Percentiles rank a stretch among this genome's conserved stretches.
Evolutionary conservation across 2,797 vertebrate species (phyloP).

Genomic region (Acanthurus tractus): DNA sequence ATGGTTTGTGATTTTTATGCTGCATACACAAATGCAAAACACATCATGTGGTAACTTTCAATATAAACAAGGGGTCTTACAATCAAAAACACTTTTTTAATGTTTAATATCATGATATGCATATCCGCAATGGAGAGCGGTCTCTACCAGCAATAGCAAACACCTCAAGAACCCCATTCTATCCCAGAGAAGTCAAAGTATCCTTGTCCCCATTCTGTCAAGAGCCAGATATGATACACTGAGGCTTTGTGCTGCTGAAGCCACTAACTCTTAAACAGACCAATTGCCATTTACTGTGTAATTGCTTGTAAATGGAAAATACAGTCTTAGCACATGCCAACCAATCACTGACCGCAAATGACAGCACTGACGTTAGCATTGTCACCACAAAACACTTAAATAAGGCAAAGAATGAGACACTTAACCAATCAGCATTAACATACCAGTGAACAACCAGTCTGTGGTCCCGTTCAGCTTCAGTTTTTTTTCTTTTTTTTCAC

Average conservation of each 20-base stretch:
- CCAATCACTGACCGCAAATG: slow-evolving; percentile 32
- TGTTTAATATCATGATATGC: neutral
- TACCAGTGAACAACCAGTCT: slow-evolving; percentile 32
- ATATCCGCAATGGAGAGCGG: neutral
- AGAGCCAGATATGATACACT: slow-evolving; percentile 29
- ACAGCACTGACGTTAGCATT: slow-evolving; percentile 28
- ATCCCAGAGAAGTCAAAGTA: slow-evolving; percentile 39
- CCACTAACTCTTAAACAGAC: slow-evolving; percentile 25
- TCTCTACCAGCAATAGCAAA: slow-evolving; percentile 6
- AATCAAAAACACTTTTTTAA: neutral
- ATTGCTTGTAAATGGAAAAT: slow-evolving; percentile 52
- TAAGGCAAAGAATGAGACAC: slow-evolving; percentile 39
- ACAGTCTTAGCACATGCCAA: slow-evolving; percentile 56
- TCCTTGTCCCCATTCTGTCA: slow-evolving; percentile 64
- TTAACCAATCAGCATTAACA: slow-evolving; percentile 55
- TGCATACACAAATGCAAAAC: no score
- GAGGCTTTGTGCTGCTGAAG: slow-evolving; percentile 20
- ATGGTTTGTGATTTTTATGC: no score
- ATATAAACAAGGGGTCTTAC: neutral
- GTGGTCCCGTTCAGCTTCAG: slow-evolving; percentile 17
- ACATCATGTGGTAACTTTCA: neutral
- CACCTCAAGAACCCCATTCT: slow-evolving; percentile 43
- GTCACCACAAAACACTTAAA: slow-evolving; percentile 28
- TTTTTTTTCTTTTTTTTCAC: no score
- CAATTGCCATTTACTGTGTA: slow-evolving; percentile 39